phyloP scores from a whole-genome alignment of 1,140 invertebrate species.

The Zaprionus taronus region DNA sequence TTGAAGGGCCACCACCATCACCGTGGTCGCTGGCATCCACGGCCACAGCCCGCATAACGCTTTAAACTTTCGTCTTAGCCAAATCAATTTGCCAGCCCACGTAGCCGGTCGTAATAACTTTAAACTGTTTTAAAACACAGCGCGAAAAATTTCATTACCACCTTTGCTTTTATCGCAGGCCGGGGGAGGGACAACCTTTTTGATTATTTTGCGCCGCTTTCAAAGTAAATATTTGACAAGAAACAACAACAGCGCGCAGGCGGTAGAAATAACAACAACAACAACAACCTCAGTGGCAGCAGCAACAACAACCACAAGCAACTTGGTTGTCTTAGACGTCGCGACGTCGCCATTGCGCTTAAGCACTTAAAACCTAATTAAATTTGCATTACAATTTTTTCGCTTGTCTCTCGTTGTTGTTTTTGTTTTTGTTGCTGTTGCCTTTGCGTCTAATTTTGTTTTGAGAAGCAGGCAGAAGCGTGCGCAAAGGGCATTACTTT shows the following conservation, averaged over 20 bases:
- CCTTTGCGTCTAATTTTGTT: conserved; percentile 71
- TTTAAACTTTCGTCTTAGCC: conserved; percentile 58
- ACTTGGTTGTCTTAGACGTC: conserved; percentile 49
- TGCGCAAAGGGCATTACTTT: conserved; percentile 56
- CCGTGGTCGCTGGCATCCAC: no score
- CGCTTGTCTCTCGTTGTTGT: conserved; percentile 46
- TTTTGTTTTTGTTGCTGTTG: conserved; percentile 31
- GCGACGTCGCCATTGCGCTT: conserved; percentile 59
- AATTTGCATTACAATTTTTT: conserved; percentile 79
- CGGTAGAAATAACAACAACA: conserved; percentile 18
- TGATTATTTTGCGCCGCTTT: conserved; percentile 71
- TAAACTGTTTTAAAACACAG: conserved; percentile 79
- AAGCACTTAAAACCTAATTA: conserved; percentile 82
- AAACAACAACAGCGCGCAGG: conserved; percentile 45
- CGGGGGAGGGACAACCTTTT: conserved; percentile 60
- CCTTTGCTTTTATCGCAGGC: conserved; percentile 43
- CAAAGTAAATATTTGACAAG: conserved; percentile 81
- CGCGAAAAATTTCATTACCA: conserved; percentile 80
- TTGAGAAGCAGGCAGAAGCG: conserved; percentile 70
- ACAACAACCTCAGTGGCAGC: conserved; percentile 6
- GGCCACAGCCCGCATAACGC: conserved; percentile 24
- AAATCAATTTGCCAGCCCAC: conserved; percentile 76
- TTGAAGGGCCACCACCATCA: no score
- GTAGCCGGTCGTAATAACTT: conserved; percentile 72
- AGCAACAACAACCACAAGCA: conserved; percentile 32